Base-by-base conservation (phyloP, 2,888 invertebrate species). In the Machimus atricapillus region DNA sequence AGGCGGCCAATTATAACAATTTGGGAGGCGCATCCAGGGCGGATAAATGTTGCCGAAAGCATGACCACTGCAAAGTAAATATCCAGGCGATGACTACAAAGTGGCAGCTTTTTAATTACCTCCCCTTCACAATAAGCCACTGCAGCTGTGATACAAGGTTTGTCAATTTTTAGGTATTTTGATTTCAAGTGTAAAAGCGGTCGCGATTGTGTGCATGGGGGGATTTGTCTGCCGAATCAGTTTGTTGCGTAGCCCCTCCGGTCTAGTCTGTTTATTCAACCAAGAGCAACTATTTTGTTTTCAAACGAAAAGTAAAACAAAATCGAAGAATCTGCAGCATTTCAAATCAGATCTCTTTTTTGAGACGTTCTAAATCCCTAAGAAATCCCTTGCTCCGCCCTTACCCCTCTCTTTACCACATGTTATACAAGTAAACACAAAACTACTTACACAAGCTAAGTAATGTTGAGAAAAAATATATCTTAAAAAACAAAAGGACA, bases 51-150 rank as follows among this genome's bases (percentile, higher is more conserved):
- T 98, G 98, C 92, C 94, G 98, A 52, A 95, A 95, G 89, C 98
- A 98, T 93, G 98, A 98, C 92, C 94, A 96, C 85, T 98, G 98
- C 92, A 97, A 97, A 0, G 94, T 96, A 91, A 96, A 95, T 94
- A 97, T 98, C 89, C 95, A 95, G 0, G 97, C 95, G 1, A 96
- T 98, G 94, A 95, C 96, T 91, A 95, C 95, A 90, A 97, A 96
- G 90, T 98, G 96, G 91, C 96, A 97, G 66, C 93, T 97, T 56
- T 97, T 97, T 94, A 98, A 98, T 92, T 97, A 96, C 95, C 94
- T 97, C 46, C 95, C 97, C 89, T 97, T 97, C 91, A 98, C 98
- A 23, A 93, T 98, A 89, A 97, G 97, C 94, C 97, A 98, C 91
- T 98, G 98, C 93, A 95, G 95, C 89, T 98, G 98, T 92, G 98